A percentile compares a stretch with the other conserved stretches of the same genome.
Conservation (phyloP, 2,888 invertebrate genomes). For the Caenorhabditis becei region DNA sequence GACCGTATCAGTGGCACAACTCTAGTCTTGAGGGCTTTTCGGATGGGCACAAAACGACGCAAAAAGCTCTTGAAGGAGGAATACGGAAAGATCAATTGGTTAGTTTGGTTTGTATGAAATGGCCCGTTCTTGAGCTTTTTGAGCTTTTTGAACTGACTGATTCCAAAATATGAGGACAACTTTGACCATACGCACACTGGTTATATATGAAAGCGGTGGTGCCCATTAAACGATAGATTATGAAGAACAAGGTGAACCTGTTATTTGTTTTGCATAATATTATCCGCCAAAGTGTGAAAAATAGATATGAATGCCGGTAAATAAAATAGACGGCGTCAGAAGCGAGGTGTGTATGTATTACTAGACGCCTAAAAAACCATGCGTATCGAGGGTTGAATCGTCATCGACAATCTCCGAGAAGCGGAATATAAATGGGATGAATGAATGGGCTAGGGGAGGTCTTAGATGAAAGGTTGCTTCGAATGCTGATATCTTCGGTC, state of each 20-base stretch:
- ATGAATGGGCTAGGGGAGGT: slow-evolving; percentile 24
- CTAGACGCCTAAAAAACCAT: slow-evolving; percentile 26
- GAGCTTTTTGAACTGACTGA: not conserved
- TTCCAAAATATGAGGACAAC: not conserved
- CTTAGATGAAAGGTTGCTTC: slow-evolving; percentile 44
- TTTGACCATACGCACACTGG: not conserved
- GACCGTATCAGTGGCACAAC: slow-evolving; percentile 60
- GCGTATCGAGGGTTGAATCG: slow-evolving; percentile 38
- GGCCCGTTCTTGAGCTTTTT: not conserved
- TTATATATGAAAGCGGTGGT: slow-evolving; percentile 1
- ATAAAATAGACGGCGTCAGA: slow-evolving; percentile 23
- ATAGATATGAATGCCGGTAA: slow-evolving; percentile 19
- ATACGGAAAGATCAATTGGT: slow-evolving; percentile 37
- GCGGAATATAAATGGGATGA: slow-evolving; percentile 12
- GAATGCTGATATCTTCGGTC: slow-evolving; percentile 53
- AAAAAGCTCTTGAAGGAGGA: slow-evolving; percentile 44
- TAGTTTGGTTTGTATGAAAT: not conserved
- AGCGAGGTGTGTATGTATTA: slow-evolving; percentile 32
- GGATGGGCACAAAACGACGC: slow-evolving; percentile 46
- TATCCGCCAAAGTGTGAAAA: slow-evolving; percentile 19
- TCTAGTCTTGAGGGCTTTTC: slow-evolving; percentile 58
- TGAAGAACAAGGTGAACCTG: slow-evolving; percentile 33
- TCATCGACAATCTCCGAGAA: slow-evolving; percentile 45
- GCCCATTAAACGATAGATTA: slow-evolving; percentile 16
- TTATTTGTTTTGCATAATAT: slow-evolving; percentile 50